phyloP scores from a whole-genome alignment of 1,140 invertebrate species.

The Charaxes varanes region DNA sequence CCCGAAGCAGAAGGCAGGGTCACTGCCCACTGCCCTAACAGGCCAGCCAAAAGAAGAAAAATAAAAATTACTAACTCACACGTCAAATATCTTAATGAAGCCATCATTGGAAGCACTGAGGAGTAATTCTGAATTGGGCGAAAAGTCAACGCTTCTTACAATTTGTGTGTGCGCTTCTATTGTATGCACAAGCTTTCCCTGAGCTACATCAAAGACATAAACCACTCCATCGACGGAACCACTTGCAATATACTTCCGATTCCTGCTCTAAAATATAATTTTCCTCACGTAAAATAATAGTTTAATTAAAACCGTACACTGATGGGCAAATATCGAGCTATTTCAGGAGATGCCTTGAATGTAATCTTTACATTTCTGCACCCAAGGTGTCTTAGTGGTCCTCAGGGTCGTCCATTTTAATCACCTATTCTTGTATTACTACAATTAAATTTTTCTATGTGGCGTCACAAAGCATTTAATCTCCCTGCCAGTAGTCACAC shows the following conservation, averaged over 20 bases:
- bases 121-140: slow-evolving; percentile 92
- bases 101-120: slow-evolving; percentile 96
- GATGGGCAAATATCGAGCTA: neutral
- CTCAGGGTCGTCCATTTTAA: too few species aligned
- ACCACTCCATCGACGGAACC: slow-evolving; percentile 96
- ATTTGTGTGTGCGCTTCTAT: slow-evolving; percentile 96
- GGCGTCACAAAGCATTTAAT: too few species aligned
- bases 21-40: too few species aligned
- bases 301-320: neutral
- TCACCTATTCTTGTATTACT: too few species aligned
- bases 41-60: too few species aligned
- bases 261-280: slow-evolving; percentile 82
- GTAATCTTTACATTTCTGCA: too few species aligned
- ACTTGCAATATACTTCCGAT: slow-evolving; percentile 95
- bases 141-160: slow-evolving; percentile 93
- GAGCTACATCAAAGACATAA: slow-evolving; percentile 93
- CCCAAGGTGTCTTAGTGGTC: too few species aligned
- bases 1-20: too few species aligned
- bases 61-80: slow-evolving; percentile 20
- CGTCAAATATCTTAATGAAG: slow-evolving; percentile 83
- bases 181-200: slow-evolving; percentile 92
- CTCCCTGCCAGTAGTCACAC: too few species aligned
- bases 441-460: too few species aligned
- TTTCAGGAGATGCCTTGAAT: too few species aligned
- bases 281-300: slow-evolving; percentile 2